A percentile compares a stretch with the other conserved stretches of the same genome.
Evolutionary conservation across 2,888 invertebrate species (phyloP).

Genomic region (Melanostoma mellinum): DNA sequence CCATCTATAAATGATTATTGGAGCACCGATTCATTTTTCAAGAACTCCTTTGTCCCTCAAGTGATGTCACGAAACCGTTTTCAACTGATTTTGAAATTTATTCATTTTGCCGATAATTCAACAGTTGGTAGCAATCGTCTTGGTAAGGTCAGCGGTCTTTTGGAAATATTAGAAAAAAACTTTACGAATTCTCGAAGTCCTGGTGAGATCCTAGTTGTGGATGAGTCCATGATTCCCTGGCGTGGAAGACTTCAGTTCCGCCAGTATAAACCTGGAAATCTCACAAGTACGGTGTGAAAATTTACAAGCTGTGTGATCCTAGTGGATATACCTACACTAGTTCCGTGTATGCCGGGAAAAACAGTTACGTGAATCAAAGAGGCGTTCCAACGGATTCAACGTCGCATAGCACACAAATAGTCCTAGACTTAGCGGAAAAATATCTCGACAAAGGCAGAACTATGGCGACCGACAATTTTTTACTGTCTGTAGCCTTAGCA

Average conservation of each 20-base stretch:
- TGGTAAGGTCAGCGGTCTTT: neutral
- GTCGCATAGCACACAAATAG: slow-evolving; percentile 2
- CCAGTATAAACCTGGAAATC: too few relatives aligned
- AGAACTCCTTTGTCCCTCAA: too few relatives aligned
- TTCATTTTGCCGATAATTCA: neutral
- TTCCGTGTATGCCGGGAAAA: slow-evolving; percentile 1
- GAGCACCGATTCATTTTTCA: too few relatives aligned
- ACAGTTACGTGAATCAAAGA: neutral
- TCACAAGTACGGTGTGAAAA: too few relatives aligned
- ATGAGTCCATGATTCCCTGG: neutral
- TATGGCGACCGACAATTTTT: too few relatives aligned
- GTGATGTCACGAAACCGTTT: too few relatives aligned
- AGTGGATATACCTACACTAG: neutral
- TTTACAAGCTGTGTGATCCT: too few relatives aligned
- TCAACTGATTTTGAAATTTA: slow-evolving; percentile 1
- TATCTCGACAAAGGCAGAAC: neutral
- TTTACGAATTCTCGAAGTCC: neutral
- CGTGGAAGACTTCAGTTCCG: neutral
- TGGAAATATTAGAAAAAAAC: neutral
- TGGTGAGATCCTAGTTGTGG: neutral
- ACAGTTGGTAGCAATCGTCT: slow-evolving; percentile 8
- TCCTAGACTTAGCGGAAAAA: neutral
- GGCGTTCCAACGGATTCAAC: neutral
- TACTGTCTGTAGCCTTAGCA: neutral
- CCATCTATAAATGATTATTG: too few relatives aligned